A percentile compares a stretch with the other conserved stretches of the same genome.
These are phyloP conservation scores for Pituophis catenifer DNA, from an alignment of 2,113 vertebrate genomes.

Conservation along the genomic window DNA sequence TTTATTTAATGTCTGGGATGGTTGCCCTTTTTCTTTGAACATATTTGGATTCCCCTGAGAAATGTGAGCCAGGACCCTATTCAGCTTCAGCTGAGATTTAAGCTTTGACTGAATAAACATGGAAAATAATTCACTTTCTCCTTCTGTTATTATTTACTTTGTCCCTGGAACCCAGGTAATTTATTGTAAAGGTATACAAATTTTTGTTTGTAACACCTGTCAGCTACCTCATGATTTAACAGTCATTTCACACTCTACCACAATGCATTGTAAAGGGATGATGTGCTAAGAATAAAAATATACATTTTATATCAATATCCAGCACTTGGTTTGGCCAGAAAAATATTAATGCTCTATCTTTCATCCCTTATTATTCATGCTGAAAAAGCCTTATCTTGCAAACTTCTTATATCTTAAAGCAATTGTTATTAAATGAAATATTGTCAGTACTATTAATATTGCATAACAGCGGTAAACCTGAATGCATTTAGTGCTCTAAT, in stretches of 20 bases:
- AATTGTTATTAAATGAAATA: background rate
- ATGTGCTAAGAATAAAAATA: slow-evolving; percentile 6
- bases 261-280: slow-evolving; percentile 30
- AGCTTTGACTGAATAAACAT: slow-evolving; percentile 35
- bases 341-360: background rate
- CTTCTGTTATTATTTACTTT: slow-evolving; percentile 13
- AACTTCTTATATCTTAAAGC: background rate
- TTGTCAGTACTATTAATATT: background rate
- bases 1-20: slow-evolving; percentile 9
- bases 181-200: slow-evolving; percentile 23
- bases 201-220: slow-evolving; percentile 12
- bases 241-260: background rate
- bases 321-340: slow-evolving; percentile 15
- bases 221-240: slow-evolving; percentile 21
- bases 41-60: slow-evolving; percentile 20
- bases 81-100: slow-evolving; percentile 30
- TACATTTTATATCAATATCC: background rate
- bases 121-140: slow-evolving; percentile 13
- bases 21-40: slow-evolving; percentile 30
- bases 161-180: slow-evolving; percentile 10
- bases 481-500: background rate
- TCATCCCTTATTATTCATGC: background rate
- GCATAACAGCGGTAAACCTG: background rate
- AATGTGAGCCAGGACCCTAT: background rate
- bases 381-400: background rate